A percentile compares a stretch with the other conserved stretches of the same genome.
These are phyloP conservation scores for Acromyrmex charruanus DNA, from an alignment of 1,140 invertebrate species.

Conservation along the genomic window DNA sequence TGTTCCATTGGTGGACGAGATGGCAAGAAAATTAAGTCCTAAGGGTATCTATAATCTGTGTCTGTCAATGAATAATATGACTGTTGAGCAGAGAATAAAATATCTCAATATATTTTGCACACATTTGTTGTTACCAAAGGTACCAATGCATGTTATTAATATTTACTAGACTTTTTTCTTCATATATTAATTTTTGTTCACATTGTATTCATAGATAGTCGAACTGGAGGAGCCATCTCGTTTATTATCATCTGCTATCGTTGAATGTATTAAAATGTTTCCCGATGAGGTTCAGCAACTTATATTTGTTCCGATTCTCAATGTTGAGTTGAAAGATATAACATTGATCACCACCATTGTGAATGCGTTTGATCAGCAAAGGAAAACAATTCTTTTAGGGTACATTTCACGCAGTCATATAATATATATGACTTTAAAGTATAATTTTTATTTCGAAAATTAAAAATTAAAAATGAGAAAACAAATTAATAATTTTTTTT, in stretches of 20 bases:
- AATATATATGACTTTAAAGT: background rate
- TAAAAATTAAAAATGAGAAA: background rate
- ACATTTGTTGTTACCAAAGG: conserved; percentile 75
- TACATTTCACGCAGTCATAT: conserved; percentile 56
- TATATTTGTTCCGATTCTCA: conserved; percentile 75
- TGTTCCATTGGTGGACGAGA: conserved; percentile 57
- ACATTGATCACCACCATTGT: conserved; percentile 69
- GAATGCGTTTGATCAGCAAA: conserved; percentile 60
- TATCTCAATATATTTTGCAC: conserved; percentile 69
- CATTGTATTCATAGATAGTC: conserved; percentile 71
- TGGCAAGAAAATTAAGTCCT: conserved; percentile 68
- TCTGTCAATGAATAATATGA: conserved; percentile 68
- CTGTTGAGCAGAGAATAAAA: conserved; percentile 66
- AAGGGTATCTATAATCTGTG: conserved; percentile 77
- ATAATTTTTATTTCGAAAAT: background rate
- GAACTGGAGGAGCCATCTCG: conserved; percentile 73
- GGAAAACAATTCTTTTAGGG: conserved; percentile 68
- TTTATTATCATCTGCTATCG: conserved; percentile 65
- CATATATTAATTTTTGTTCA: background rate
- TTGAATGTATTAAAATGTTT: conserved; percentile 73
- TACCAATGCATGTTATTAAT: conserved; percentile 15
- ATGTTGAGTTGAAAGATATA: conserved; percentile 74
- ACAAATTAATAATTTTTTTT: conserved; percentile 27
- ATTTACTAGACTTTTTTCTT: background rate
- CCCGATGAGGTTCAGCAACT: conserved; percentile 77